Conservation (phyloP, 2,888 invertebrate species). For the Drosophila pseudotakahashii region DNA sequence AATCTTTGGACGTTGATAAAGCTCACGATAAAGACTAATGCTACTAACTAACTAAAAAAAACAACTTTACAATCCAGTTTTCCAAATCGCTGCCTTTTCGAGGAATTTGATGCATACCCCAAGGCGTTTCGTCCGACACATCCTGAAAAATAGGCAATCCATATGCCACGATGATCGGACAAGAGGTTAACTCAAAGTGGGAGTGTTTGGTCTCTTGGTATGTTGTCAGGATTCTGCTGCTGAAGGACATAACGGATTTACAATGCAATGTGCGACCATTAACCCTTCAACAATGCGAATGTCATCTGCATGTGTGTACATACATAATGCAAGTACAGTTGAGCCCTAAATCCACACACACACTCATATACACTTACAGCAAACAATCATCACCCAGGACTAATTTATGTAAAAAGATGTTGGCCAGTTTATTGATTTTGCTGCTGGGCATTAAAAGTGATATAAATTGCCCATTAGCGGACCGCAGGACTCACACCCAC, state of each 20-base stretch:
- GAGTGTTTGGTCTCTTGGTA: neutral
- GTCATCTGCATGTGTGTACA: constrained; percentile 14
- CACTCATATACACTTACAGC: constrained; percentile 2
- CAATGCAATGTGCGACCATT: constrained; percentile 47
- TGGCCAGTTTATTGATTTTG: constrained; percentile 73
- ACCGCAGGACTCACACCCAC: constrained; percentile 30
- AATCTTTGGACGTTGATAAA: no score
- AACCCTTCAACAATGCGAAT: constrained; percentile 48
- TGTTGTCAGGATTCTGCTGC: neutral
- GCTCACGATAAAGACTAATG: no score
- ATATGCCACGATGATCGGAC: neutral
- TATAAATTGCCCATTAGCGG: constrained; percentile 72
- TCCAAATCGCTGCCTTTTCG: neutral
- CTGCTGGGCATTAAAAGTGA: constrained; percentile 64
- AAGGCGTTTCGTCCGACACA: neutral
- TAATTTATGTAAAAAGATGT: constrained; percentile 48
- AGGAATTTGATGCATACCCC: neutral
- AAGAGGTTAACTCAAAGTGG: neutral
- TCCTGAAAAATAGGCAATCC: neutral
- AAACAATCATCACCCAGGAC: constrained; percentile 24
- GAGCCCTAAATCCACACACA: constrained; percentile 32
- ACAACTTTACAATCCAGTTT: no score
- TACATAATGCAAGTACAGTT: constrained; percentile 65
- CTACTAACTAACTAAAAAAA: no score
- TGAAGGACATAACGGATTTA: constrained; percentile 4